Evolutionary conservation across 2,113 vertebrate genomes (phyloP), one percentile per base, ranked within the genome.

Genomic region (Motacilla tschutschensis): DNA sequence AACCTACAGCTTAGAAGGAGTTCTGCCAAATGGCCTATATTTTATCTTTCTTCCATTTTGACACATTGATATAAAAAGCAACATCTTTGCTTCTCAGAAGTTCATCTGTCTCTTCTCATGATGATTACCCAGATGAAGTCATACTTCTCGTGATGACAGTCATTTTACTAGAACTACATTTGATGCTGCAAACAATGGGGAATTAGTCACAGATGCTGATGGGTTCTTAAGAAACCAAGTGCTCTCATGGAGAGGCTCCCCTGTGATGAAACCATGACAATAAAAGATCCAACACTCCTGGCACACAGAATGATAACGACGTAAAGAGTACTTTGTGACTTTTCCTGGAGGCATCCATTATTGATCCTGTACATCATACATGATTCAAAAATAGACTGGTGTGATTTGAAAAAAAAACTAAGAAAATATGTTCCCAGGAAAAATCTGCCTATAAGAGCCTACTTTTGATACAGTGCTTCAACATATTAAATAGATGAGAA

Each of bases 11-110:
- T 81, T 93, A 66, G 75, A 88, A 70, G 22, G 59, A 85, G 6
- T 85, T 84, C 59, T 58, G 40, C 54, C 76, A 92, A 91, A 81
- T 59, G 67, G 43, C 43, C 83, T 85, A 53, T 43, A 77, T 94
- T 94, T 91, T 72, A 25, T 65, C 20, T 89, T 83, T n/a, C 87
- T 87, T 40, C 33, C 41, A 57, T 64, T 88, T 67, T 88, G 79
- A 71, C 31, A 65, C 28, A 24, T 46, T 50, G 59, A 58, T 78
- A 92, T 51, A 83, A 77, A 82, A 94, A 91, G 51, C n/a, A 87
- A 50, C n/a, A 64, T 33, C 47, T 41, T 72, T 85, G 8, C 59
- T 89, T 87, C 85, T 85, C 33, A 91, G 86, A 80, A 93, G 21
- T 91, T 93, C 43, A 66, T 80, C 57, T 85, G 70, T 75, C 57